Percentiles rank a stretch among this genome's conserved stretches.
phyloP scores from a whole-genome alignment of 1,140 invertebrate species.

The Bacillus rossius region DNA sequence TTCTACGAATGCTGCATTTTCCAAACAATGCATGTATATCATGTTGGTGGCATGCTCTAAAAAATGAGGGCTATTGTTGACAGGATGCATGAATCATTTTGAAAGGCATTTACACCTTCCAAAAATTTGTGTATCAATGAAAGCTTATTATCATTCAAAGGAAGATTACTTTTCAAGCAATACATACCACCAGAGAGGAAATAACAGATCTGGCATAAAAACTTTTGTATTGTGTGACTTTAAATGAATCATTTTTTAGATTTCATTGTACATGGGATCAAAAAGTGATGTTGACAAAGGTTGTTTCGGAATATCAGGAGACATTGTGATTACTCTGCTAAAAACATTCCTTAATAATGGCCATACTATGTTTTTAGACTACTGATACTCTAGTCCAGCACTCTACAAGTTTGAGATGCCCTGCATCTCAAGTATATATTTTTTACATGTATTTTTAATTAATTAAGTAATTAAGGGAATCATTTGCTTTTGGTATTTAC shows the following conservation, averaged over 20 bases:
- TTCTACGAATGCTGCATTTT: too few relatives aligned
- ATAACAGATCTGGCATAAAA: constrained; percentile 12
- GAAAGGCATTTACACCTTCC: neutral
- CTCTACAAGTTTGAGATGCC: too few relatives aligned
- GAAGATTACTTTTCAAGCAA: constrained; percentile 10
- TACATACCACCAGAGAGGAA: constrained; percentile 7
- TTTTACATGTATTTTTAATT: too few relatives aligned
- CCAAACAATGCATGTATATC: too few relatives aligned
- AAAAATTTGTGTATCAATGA: constrained; percentile 15
- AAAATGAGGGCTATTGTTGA: too few relatives aligned
- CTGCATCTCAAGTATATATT: too few relatives aligned
- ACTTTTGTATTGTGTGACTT: constrained; percentile 17
- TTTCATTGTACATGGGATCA: constrained; percentile 5
- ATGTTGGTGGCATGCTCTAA: too few relatives aligned
- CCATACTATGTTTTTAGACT: neutral
- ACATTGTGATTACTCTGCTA: neutral
- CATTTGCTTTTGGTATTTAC: too few relatives aligned
- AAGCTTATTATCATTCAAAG: constrained; percentile 9
- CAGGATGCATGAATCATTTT: neutral
- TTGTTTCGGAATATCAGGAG: neutral
- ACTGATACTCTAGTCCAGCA: neutral
- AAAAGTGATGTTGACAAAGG: neutral
- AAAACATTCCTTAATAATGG: neutral
- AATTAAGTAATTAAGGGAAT: too few relatives aligned
- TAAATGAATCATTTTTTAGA: constrained; percentile 4